Conservation (phyloP, 2,113 vertebrate species). For the Serilophus lunatus region DNA sequence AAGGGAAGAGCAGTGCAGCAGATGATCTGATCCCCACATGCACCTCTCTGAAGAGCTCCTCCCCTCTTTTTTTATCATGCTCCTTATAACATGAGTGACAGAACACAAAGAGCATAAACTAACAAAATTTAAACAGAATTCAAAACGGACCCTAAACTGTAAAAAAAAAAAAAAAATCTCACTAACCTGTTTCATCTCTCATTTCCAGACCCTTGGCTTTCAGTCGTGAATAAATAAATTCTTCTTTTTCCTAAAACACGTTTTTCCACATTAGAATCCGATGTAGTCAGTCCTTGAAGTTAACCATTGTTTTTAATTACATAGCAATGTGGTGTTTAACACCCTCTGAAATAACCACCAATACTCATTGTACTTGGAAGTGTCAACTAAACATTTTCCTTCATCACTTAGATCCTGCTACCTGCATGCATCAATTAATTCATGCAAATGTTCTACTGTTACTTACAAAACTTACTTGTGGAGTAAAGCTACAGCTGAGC, state of each 20-base stretch:
- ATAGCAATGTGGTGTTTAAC: not conserved
- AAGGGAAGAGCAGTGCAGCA: not conserved
- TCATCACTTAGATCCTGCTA: not conserved
- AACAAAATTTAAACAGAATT: not conserved
- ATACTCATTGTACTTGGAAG: not conserved
- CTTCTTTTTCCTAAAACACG: conserved; percentile 87
- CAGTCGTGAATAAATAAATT: conserved; percentile 81
- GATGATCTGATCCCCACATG: not conserved
- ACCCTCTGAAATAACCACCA: not conserved
- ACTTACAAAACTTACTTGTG: not conserved
- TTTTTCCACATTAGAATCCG: conserved; percentile 7
- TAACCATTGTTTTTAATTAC: not conserved
- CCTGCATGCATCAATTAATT: not conserved
- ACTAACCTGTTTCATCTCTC: conserved; percentile 82
- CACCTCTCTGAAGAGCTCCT: not conserved
- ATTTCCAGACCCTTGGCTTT: conserved; percentile 76
- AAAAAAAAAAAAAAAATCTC: not conserved
- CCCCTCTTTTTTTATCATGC: not conserved
- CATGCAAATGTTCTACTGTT: not conserved
- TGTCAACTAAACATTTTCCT: not conserved
- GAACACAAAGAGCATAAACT: not conserved
- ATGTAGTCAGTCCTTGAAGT: not conserved
- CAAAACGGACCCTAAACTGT: not conserved
- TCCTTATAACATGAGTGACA: not conserved
- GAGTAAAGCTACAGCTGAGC: not conserved